Evolutionary conservation across 2,888 invertebrate genomes (phyloP), one percentile per base, ranked within the genome.

Genomic region (Leptinotarsa tumamoca): DNA sequence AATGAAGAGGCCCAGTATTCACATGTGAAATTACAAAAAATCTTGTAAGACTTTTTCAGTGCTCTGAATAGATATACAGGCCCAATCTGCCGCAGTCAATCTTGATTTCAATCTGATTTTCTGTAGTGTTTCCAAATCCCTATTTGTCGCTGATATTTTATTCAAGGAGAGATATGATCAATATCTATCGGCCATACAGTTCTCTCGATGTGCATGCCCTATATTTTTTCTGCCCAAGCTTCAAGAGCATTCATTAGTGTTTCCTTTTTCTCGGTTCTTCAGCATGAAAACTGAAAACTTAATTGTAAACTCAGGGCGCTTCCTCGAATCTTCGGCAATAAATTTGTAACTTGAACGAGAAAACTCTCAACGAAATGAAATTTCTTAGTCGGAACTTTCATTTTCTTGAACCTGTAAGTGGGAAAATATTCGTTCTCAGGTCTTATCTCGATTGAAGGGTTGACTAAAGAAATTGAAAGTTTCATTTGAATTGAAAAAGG

Each of bases 71-170:
- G 1, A 33, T 33, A 33, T 33, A 33, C 33, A 7, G 10, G 10
- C 33, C 33, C 33, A 10, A 43, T 10, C 33, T 43, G 33, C 33
- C 1, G 33, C 33, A 43, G 33, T 43, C 7, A 43, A 43, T 43
- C 33, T 52, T 18, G 27, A 14, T 49, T 71, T 66, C 27, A 33
- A 33, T 10, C 33, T 17, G 17, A 67, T 68, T 70, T 68, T 66
- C 71, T 81, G n/a, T 68, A 88, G 88, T 98, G 95, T 56, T 98
- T 99, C 89, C 97, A 96, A 23, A 92, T 93, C 84, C 94, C 96
- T 14, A 90, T 99, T 83, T 93, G 96, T 80, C 97, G 98, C 74
- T 96, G 33, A 33, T 33, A 5, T 33, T 33, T 33, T 33, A 33
- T 33, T 33, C 4, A 33, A 33, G 33, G 5, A 33, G 33, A 33